A percentile compares a stretch with the other conserved stretches of the same genome.
These are phyloP conservation scores for Chelonus formosanus DNA, from an alignment of 2,888 invertebrate genomes.

Conservation along the genomic window DNA sequence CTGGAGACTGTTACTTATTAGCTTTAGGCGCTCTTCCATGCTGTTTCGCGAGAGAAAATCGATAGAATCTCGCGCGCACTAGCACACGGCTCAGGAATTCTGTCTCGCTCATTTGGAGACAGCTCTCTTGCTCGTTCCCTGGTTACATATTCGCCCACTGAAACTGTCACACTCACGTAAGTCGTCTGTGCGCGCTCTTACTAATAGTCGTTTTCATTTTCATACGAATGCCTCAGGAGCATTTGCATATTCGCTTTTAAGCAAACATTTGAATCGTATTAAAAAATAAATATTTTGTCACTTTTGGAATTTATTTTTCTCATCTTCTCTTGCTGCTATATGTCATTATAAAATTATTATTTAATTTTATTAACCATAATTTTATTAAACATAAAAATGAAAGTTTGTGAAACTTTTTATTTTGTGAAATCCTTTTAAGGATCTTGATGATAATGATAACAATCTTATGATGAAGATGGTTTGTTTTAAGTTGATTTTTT, in stretches of 20 bases:
- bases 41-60: conserved; percentile 55
- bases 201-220: conserved; percentile 19
- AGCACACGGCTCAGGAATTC: conserved; percentile 34
- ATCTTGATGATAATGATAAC: too few relatives aligned
- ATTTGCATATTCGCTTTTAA: neutral
- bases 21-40: conserved; percentile 45
- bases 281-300: neutral
- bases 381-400: too few relatives aligned
- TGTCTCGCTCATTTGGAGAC: conserved; percentile 30
- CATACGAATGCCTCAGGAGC: neutral
- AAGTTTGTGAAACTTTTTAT: too few relatives aligned
- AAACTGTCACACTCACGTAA: conserved; percentile 23
- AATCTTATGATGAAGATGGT: too few relatives aligned
- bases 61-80: conserved; percentile 50
- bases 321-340: too few relatives aligned
- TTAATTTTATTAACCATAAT: too few relatives aligned
- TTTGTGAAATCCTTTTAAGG: too few relatives aligned
- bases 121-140: conserved; percentile 12
- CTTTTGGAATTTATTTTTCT: too few relatives aligned
- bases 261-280: neutral
- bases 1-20: conserved; percentile 36
- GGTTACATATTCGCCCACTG: conserved; percentile 13
- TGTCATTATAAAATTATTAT: too few relatives aligned
- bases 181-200: neutral
- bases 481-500: too few relatives aligned